Evolutionary conservation across 2,888 invertebrate genomes (phyloP).

Genomic region (Dynastes tityus): DNA sequence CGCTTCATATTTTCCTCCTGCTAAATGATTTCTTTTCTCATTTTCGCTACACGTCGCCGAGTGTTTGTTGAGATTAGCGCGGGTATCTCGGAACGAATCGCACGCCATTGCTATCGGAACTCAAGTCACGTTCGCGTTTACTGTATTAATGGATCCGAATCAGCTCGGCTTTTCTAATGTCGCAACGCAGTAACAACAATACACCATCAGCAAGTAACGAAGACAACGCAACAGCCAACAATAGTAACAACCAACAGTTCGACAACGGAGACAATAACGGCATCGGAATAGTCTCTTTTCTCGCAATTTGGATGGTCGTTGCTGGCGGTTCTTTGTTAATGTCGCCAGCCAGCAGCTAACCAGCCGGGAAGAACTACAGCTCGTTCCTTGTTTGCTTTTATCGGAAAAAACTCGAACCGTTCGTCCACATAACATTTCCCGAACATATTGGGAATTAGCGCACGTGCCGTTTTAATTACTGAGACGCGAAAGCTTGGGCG

Average conservation of each 20-base stretch:
- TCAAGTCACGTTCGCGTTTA: slow-evolving; percentile 20
- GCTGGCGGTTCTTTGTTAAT: slow-evolving; percentile 19
- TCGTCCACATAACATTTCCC: slow-evolving; percentile 23
- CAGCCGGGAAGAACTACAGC: too few relatives aligned
- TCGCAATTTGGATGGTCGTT: not conserved
- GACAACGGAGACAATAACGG: slow-evolving; percentile 7
- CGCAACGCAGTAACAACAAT: not conserved
- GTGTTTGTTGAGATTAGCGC: not conserved
- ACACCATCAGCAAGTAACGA: slow-evolving; percentile 5
- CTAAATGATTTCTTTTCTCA: not conserved
- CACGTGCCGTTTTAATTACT: slow-evolving; percentile 44
- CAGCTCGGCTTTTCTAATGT: not conserved
- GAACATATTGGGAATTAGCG: slow-evolving; percentile 37
- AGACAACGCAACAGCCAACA: not conserved
- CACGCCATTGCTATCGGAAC: not conserved
- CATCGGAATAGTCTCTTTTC: slow-evolving; percentile 10
- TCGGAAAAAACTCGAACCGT: slow-evolving; percentile 16
- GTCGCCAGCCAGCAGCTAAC: not conserved
- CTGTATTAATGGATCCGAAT: slow-evolving; percentile 32
- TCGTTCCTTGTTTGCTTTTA: slow-evolving; percentile 26
- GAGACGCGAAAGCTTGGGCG: slow-evolving; percentile 11
- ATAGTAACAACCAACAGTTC: not conserved
- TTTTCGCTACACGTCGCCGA: not conserved
- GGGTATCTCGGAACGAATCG: not conserved
- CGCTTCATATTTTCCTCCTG: not conserved